Evolutionary conservation across 1,140 invertebrate genomes (phyloP), one percentile per base, ranked within the genome.

Genomic region (Drosophila arizonae): DNA sequence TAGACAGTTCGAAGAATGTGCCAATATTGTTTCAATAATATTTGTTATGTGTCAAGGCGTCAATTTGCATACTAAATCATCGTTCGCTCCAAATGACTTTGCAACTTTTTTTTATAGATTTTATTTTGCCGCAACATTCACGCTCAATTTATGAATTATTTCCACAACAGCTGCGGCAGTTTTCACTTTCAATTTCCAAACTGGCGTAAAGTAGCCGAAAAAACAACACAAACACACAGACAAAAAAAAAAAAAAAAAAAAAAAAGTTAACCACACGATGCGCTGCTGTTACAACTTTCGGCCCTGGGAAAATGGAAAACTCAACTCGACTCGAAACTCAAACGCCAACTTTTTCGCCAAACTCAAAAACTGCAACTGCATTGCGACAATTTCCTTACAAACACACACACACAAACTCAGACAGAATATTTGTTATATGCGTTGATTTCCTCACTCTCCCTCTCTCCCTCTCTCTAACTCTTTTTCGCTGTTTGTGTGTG

Each of bases 351-450:
- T 74, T 74, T 58, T 74, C 24, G 45, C 58, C 33, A 72, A 79
- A 75, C 77, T 79, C 58, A 65, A 63, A 71, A 79, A 58, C 64
- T 81, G 73, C 77, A 76, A 76, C 78, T 80, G 78, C 78, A 81
- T 72, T 81, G 77, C 78, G 78, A 81, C 78, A 80, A 62, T 81
- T 80, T 73, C 60, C 68, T 65, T 61, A 55, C 24, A 66, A 26
- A 51, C 13, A 48, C 9, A 39, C 57, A 51, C 33, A 62, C 15
- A 43, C n/a, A 45, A 13, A 15, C 17, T 48, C 26, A 55, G 1
- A 48, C 46, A 41, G 36, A 39, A 1, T 57, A 48, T 41, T 10
- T 56, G 21, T 45, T 50, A 13, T 60, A n/a, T 69, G 33, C 54
- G 51, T 48, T 9, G 10, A 13, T 33, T 33, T 33, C 1, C 33